Evolutionary conservation across 2,888 invertebrate species (phyloP).

Genomic region (Drosophila subquinaria): DNA sequence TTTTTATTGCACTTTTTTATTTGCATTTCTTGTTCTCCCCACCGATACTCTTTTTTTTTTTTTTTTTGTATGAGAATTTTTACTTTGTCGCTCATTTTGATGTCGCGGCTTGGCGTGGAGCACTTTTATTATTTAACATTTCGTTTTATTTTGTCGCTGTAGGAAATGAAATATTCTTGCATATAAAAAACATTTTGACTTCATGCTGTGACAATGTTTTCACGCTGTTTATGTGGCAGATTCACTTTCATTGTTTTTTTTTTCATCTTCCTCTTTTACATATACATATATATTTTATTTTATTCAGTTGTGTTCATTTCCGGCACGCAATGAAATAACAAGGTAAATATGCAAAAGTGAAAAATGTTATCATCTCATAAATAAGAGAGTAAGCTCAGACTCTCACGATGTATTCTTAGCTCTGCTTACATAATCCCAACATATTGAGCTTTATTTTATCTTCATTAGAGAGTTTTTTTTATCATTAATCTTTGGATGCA

Average conservation of each 20-base stretch:
- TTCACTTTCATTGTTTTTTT: slow-evolving; percentile 34
- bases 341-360: slow-evolving; percentile 72
- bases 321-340: slow-evolving; percentile 78
- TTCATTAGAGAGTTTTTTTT: slow-evolving; percentile 59
- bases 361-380: slow-evolving; percentile 64
- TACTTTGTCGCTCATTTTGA: slow-evolving; percentile 65
- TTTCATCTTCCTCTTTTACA: slow-evolving; percentile 19
- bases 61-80: slow-evolving; percentile 54
- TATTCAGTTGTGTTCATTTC: slow-evolving; percentile 73
- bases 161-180: slow-evolving; percentile 82
- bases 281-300: slow-evolving; percentile 52
- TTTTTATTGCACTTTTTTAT: slow-evolving; percentile 79
- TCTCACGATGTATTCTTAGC: background rate
- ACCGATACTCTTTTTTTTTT: slow-evolving; percentile 31
- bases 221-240: slow-evolving; percentile 68
- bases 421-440: slow-evolving; percentile 15
- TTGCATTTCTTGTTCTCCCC: slow-evolving; percentile 53
- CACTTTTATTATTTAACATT: slow-evolving; percentile 74
- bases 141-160: slow-evolving; percentile 64
- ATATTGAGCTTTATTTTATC: slow-evolving; percentile 22
- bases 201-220: slow-evolving; percentile 80
- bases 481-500: slow-evolving; percentile 69
- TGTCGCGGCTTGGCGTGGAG: slow-evolving; percentile 26
- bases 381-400: slow-evolving; percentile 45
- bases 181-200: slow-evolving; percentile 80